Base-by-base conservation (phyloP, 2,888 invertebrate species). In the Diarsia mendica region DNA sequence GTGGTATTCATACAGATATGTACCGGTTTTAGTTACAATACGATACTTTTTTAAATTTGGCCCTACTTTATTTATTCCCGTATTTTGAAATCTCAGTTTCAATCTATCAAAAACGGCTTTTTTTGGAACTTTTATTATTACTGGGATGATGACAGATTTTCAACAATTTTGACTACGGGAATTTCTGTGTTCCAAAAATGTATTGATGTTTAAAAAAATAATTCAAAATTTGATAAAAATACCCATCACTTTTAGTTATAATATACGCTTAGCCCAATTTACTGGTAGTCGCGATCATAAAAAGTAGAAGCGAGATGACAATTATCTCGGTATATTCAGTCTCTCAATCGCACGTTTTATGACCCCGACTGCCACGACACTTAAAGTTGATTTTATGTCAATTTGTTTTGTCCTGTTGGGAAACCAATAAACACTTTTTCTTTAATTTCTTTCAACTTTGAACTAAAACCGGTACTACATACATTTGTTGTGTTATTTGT, bases 11-110 rank as follows among this genome's bases (percentile, higher is more conserved):
- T 77, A 65, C 28, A 70, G 20, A 64, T 48, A 20, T 79, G 55
- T 82, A 73, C 67, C 69, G 80, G 82, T 82, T 82, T 80, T 80
- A 77, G 67, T 79, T 51, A n/a, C 48, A 6, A 72, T 39, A 28
- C 18, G 18, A 51, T 46, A 15, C 6, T 55, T 61, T 46, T 39
- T 39, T 39, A 28, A 28, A 28, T 28, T 28, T 28, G 28, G 28
- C 28, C 28, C 28, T 28, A 28, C 28, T 28, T 28, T 1, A 2
- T 28, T 28, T 2, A 28, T 44, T 11, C 13, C 61, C n/a, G 20
- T 13, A 61, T 20, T 39, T n/a, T 61, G 1, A 2, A 39, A n/a
- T 61, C 3, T 61, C 20, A 39, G 39, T 28, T 28, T 28, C 28
- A 28, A 28, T 28, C 28, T 28, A 28, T 28, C 28, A 28, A 28